phyloP scores from a whole-genome alignment of 2,113 vertebrate genomes.

The Aythya baeri region DNA sequence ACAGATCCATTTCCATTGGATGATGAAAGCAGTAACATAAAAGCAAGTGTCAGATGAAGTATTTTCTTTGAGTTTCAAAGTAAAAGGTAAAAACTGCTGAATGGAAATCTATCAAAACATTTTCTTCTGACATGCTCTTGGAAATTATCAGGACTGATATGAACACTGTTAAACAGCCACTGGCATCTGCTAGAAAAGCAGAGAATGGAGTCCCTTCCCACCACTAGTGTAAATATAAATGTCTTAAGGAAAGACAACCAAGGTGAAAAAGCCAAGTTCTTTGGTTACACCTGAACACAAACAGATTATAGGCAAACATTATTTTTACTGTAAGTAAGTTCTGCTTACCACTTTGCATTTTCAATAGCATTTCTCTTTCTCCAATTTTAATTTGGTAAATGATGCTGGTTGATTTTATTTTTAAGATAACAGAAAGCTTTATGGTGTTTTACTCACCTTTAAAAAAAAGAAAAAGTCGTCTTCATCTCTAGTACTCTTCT shows the following conservation, averaged over 20 bases:
- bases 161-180: neutral
- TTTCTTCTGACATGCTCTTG: neutral
- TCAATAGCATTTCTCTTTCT: neutral
- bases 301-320: neutral
- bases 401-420: neutral
- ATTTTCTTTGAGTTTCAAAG: neutral
- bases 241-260: neutral
- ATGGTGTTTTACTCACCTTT: neutral
- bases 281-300: neutral
- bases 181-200: neutral
- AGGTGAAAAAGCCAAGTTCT: neutral
- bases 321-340: neutral
- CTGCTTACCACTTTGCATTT: neutral
- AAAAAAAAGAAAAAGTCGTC: neutral
- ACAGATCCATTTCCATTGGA: neutral
- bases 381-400: neutral
- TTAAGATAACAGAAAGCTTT: neutral
- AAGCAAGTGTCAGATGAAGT: neutral
- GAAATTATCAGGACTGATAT: neutral
- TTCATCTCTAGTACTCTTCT: neutral
- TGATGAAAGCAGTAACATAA: slow-evolving; percentile 41
- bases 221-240: neutral
- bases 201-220: neutral
- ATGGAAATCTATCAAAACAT: neutral
- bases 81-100: neutral